Evolutionary conservation across 2,888 invertebrate species (phyloP), one percentile per base, ranked within the genome.

Genomic region (Allacma fusca): DNA sequence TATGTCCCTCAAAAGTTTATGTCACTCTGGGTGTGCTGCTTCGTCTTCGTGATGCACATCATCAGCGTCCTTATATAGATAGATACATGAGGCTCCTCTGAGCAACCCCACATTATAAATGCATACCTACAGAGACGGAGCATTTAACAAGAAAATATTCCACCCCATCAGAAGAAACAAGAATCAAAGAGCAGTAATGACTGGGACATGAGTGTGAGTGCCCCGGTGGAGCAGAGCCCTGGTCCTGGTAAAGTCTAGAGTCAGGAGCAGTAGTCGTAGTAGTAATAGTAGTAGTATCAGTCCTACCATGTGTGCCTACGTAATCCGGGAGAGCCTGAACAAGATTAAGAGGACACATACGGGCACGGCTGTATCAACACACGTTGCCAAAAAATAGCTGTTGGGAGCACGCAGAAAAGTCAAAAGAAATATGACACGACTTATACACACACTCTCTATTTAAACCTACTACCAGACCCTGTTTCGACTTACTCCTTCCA

Each of bases 351-450:
- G 71, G 72, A 74, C 76, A 76, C 79, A 70, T 75, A 50, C 73
- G 73, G 50, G 62, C 40, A 73, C 81, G 80, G 81, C 81, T 81
- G 81, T 81, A 80, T 80, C 81, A 81, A 81, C 81, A 81, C 73
- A 75, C 75, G 69, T 80, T 80, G 81, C 80, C 81, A 81, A 81
- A 81, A 81, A 80, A 78, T 75, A 78, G 79, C 67, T 79, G 62
- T 78, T 76, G 78, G 78, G 78, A 76, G 80, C 80, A 80, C 76
- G 80, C 80, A 78, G 76, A 79, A 76, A 64, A 79, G 79, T 77
- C 71, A 77, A 16, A 40, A 75, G 76, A 78, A 73, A 73, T 73
- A 62, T 62, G 73, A 73, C 62, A 62, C 73, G 73, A 73, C 73
- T 73, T 73, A 59, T 57, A 73, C 57, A 71, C 64, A 40, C 23